Conservation (phyloP, 2,888 invertebrate genomes). For the Aleiodes testaceus region DNA sequence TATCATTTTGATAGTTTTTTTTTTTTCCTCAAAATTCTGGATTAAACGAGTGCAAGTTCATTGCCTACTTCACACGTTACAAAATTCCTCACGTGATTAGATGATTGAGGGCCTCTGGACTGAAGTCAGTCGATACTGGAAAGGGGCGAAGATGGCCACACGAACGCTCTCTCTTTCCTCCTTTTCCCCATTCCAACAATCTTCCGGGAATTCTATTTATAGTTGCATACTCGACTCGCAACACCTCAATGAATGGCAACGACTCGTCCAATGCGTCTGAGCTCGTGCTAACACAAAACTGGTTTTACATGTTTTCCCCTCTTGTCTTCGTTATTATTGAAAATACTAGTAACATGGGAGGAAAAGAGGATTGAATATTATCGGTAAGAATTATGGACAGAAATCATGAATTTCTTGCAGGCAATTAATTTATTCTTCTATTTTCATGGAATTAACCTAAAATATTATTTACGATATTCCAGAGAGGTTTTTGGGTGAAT, state of each 20-base stretch:
- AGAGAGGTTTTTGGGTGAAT: neutral
- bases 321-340: slow-evolving; percentile 9
- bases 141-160: slow-evolving; percentile 25
- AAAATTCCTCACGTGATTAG: no score
- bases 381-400: no score
- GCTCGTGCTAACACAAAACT: slow-evolving; percentile 39
- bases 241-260: slow-evolving; percentile 48
- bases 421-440: neutral
- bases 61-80: no score
- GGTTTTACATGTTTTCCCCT: slow-evolving; percentile 38
- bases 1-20: slow-evolving; percentile 10
- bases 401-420: neutral
- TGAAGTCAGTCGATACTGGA: neutral
- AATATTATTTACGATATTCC: neutral
- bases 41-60: no score
- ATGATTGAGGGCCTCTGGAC: no score
- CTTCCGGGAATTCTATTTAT: slow-evolving; percentile 70
- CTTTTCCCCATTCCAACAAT: slow-evolving; percentile 47
- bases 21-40: neutral
- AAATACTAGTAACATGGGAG: no score
- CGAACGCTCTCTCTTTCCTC: slow-evolving; percentile 34
- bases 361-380: no score
- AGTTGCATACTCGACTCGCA: slow-evolving; percentile 52
- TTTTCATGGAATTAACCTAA: no score
- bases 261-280: slow-evolving; percentile 36